Evolutionary conservation across 2,113 vertebrate species (phyloP), one percentile per base, ranked within the genome.

Genomic region (Mesitornis unicolor): DNA sequence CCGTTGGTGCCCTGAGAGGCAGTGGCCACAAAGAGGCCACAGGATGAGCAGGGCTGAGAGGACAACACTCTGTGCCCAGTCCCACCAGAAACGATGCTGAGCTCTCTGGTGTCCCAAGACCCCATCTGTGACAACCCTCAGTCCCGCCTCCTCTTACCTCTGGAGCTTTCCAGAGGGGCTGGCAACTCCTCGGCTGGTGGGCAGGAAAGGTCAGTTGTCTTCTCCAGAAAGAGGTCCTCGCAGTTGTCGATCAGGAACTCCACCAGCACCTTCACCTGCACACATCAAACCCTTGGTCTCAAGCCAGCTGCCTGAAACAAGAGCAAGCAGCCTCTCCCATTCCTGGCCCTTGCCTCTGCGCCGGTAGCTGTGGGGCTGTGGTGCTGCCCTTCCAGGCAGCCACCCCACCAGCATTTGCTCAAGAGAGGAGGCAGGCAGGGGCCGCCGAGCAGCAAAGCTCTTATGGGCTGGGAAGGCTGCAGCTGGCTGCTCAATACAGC

Each of bases 321-420:
- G n/a, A 54, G 26, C 26, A 6, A 18, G 13, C n/a, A 29, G 11
- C 18, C 6, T 56, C 21, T n/a, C 15, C 47, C 18, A 19, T 16
- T 10, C 2, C 42, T 4, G 9, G 48, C 11, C 24, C 36, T 14
- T 65, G 16, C 6, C 8, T 4, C 18, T 80, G 15, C 1, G 11
- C 21, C 42, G 42, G 28, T 5, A 17, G 25, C 42, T 53, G 25
- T 43, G n/a, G n/a, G 12, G 26, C 9, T 36, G 45, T 9, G 14
- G 24, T 33, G 6, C 28, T 47, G 48, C 12, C 42, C 26, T 53
- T 40, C 7, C 50, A 48, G 50, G 63, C n/a, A 51, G 22, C n/a
- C n/a, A n/a, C 17, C 1, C 0, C 26, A 22, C 3, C 7, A 3
- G 18, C 8, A 14, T 20, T 24, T 43, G 16, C 3, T 36, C 7